Percentiles rank a stretch among this genome's conserved stretches.
Conservation (phyloP, 2,113 vertebrate genomes). For the Hemicordylus capensis region DNA sequence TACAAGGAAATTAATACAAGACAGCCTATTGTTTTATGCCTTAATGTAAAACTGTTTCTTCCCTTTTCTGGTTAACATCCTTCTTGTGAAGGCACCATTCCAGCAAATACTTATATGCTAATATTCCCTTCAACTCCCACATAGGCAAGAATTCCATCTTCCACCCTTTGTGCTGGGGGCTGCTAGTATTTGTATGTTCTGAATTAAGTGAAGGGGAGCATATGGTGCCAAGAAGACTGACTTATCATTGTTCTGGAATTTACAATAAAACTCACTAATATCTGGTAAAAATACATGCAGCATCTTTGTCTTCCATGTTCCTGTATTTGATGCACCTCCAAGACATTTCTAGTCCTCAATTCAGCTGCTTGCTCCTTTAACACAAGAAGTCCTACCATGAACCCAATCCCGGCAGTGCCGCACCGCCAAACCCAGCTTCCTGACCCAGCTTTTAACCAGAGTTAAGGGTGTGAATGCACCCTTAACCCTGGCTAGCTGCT, state of each 20-base stretch:
- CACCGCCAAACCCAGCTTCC: too few species aligned
- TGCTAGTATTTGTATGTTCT: slow-evolving; percentile 9
- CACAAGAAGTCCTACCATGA: too few species aligned
- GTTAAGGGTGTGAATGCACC: too few species aligned
- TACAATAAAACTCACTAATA: neutral
- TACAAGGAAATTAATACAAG: slow-evolving; percentile 22
- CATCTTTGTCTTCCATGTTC: slow-evolving; percentile 4
- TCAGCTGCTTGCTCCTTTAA: slow-evolving; percentile 10
- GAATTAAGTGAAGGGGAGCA: neutral
- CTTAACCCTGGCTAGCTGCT: too few species aligned
- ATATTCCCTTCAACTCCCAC: slow-evolving; percentile 9
- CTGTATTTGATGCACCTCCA: neutral
- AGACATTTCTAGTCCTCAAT: neutral
- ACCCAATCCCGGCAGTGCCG: too few species aligned
- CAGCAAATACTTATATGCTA: slow-evolving; percentile 3
- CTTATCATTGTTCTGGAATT: neutral
- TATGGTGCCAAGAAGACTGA: slow-evolving; percentile 13
- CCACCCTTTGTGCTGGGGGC: neutral
- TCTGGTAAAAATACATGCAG: neutral
- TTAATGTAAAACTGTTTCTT: slow-evolving; percentile 41
- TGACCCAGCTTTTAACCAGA: too few species aligned
- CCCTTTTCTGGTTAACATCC: slow-evolving; percentile 32
- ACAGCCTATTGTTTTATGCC: slow-evolving; percentile 28
- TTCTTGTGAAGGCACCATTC: slow-evolving; percentile 24
- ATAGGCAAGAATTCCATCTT: slow-evolving; percentile 34